These are phyloP conservation scores for Drosophila multiciliata DNA, from an alignment of 2,888 invertebrate genomes.

Conservation along the genomic window DNA sequence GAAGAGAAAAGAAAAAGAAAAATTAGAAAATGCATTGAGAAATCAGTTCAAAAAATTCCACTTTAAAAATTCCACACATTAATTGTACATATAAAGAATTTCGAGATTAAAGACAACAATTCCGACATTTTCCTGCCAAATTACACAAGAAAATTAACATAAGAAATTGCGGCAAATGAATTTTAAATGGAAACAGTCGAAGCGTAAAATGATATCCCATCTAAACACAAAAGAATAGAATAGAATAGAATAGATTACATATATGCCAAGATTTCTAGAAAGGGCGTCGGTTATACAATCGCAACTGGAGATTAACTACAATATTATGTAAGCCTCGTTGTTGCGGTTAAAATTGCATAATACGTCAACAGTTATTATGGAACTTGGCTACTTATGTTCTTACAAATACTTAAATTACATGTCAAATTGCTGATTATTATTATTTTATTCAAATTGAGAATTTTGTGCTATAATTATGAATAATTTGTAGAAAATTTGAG, in stretches of 20 bases:
- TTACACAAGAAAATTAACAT: constrained; percentile 51
- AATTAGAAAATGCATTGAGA: constrained; percentile 8
- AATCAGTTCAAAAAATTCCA: constrained; percentile 28
- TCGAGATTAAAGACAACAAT: background rate
- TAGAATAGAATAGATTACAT: background rate
- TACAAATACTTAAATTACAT: background rate
- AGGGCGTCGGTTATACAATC: constrained; percentile 5
- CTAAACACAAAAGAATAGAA: constrained; percentile 1
- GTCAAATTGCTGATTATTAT: fast-evolving
- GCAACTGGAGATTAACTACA: constrained; percentile 4
- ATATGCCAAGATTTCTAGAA: background rate
- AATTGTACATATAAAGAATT: constrained; percentile 7
- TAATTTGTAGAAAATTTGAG: background rate
- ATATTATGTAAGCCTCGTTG: background rate
- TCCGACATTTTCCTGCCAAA: too few species aligned
- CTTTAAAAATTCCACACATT: constrained; percentile 6
- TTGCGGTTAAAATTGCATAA: constrained; percentile 16
- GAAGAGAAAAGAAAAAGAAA: constrained; percentile 3
- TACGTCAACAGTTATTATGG: background rate
- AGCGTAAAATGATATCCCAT: constrained; percentile 44
- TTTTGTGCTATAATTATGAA: background rate
- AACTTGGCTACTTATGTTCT: background rate
- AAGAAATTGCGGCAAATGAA: constrained; percentile 46
- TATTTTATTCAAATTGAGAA: background rate
- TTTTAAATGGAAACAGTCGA: constrained; percentile 41